Evolutionary conservation across 2,797 vertebrate genomes (phyloP), one percentile per base, ranked within the genome.

Genomic region (Catharus ustulatus): DNA sequence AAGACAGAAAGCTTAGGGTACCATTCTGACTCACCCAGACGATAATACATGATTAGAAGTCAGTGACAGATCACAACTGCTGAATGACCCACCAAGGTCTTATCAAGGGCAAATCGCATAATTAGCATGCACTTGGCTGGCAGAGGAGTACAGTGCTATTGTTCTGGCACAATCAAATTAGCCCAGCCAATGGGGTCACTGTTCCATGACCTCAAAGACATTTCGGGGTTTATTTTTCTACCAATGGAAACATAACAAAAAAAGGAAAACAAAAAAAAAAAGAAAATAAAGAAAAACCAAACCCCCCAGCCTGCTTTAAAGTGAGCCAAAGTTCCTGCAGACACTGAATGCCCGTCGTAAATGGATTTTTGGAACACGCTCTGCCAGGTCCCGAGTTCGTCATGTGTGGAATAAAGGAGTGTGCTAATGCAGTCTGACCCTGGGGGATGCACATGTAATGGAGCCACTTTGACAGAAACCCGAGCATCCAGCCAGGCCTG

Each of bases 21-120:
- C 98, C 98, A 98, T 98, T 98, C 97, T 98, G 98, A 98, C 98
- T 99, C 98, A 98, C 98, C 98, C 98, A 98, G 98, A 98, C 98
- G 98, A 98, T 98, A 98, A 98, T 98, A 99, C 98, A 99, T 99
- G 99, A 99, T 99, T 99, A 98, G 98, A 98, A 99, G 98, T 99
- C 98, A 99, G 98, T 98, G 98, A 99, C 98, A 99, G 99, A 99
- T 99, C 99, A 99, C 98, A 98, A 99, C 98, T 98, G 98, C 98
- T 98, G 98, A 98, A 98, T 99, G 99, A 99, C 99, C 99, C 97
- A 98, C 98, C 98, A 99, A 99, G 99, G 99, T 99, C 98, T 98
- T 96, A 98, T 98, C 98, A 99, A 99, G 99, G 98, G 98, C 98
- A 98, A 98, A 98, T 94, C 94, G 89, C 98, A 98, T 99, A 99